Evolutionary conservation across 2,888 invertebrate species (phyloP).

Genomic region (Loripinus fragilis): DNA sequence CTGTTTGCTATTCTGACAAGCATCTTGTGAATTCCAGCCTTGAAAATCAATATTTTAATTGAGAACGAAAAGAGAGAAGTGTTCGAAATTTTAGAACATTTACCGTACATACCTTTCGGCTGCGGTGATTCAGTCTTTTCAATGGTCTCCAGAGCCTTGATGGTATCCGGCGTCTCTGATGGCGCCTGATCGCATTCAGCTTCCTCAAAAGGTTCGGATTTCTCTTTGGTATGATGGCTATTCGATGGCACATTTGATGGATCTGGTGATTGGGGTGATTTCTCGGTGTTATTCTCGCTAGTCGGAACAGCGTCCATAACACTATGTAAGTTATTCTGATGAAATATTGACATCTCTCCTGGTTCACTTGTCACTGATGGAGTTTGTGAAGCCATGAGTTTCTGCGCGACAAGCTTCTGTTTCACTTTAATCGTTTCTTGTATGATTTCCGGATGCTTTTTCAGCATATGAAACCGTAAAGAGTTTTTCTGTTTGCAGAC

Average conservation of each 20-base stretch:
- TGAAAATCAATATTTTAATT: no score
- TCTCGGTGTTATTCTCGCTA: background rate
- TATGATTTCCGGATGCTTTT: slow-evolving; percentile 59
- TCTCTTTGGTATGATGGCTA: slow-evolving; percentile 5
- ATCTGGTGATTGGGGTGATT: background rate
- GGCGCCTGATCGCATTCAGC: background rate
- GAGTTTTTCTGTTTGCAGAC: slow-evolving; percentile 81
- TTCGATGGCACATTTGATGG: background rate
- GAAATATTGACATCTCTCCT: background rate
- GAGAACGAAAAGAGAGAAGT: no score
- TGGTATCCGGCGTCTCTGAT: background rate
- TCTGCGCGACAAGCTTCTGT: slow-evolving; percentile 17
- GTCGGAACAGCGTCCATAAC: background rate
- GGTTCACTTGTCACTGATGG: background rate
- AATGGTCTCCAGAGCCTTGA: background rate
- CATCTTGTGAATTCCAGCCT: no score
- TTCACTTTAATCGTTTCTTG: background rate
- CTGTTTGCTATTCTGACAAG: no score
- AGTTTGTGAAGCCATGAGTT: slow-evolving; percentile 24
- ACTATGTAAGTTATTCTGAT: background rate
- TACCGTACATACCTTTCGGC: background rate
- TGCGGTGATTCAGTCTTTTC: background rate
- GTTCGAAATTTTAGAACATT: no score
- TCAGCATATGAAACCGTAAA: slow-evolving; percentile 78
- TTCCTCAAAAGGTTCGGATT: background rate